phyloP scores from a whole-genome alignment of 2,888 invertebrate genomes.

The Deilephila porcellus region DNA sequence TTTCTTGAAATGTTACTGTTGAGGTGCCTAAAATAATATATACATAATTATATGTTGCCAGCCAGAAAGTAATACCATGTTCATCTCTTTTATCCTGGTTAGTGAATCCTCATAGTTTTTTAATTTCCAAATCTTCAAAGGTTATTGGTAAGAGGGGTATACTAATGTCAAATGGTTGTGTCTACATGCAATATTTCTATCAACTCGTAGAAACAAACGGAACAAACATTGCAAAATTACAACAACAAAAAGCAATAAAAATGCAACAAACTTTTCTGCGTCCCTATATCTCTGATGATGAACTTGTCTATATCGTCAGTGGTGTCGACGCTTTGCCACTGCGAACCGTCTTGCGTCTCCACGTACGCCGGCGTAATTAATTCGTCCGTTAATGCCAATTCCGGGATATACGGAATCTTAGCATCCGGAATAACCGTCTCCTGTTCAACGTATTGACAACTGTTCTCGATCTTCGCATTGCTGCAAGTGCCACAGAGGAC shows the following conservation, averaged over 20 bases:
- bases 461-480: constrained; percentile 49
- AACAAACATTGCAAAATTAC: too few species aligned
- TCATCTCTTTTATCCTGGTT: too few species aligned
- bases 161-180: too few species aligned
- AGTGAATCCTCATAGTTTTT: neutral
- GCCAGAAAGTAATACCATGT: too few species aligned
- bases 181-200: too few species aligned
- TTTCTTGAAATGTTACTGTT: constrained; percentile 26
- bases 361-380: constrained; percentile 29
- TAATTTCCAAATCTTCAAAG: neutral
- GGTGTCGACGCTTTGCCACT: constrained; percentile 61
- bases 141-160: too few species aligned
- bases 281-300: constrained; percentile 34
- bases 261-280: constrained; percentile 29
- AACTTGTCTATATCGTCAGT: constrained; percentile 56
- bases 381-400: constrained; percentile 23
- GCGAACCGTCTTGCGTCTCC: constrained; percentile 44
- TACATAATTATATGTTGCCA: too few species aligned
- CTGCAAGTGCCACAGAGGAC: constrained; percentile 39
- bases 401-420: too few species aligned
- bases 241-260: neutral
- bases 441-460: constrained; percentile 47
- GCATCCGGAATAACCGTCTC: too few species aligned
- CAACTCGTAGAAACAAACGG: too few species aligned
- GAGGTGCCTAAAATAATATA: neutral